Conservation (phyloP, 2,888 invertebrate genomes). For the Amiota minor region DNA sequence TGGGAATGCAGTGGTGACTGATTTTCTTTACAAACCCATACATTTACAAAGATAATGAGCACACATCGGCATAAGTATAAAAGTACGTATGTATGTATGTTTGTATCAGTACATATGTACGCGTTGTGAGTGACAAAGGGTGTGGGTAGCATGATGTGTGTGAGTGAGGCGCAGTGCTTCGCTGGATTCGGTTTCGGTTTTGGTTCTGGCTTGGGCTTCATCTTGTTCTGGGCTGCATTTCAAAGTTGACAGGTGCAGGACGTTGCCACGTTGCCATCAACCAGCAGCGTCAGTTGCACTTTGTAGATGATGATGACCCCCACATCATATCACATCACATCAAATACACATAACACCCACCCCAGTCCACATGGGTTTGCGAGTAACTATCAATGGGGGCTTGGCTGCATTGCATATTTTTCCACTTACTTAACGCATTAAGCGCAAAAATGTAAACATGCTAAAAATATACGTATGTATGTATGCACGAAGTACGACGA, state of each 20-base stretch:
- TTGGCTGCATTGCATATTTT: slow-evolving; percentile 51
- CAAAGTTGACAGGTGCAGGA: slow-evolving; percentile 14
- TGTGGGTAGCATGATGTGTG: slow-evolving; percentile 37
- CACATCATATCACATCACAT: neutral
- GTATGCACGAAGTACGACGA: neutral
- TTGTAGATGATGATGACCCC: neutral
- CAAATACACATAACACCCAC: neutral
- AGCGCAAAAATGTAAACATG: slow-evolving; percentile 34
- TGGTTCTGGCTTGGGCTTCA: neutral
- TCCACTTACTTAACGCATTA: slow-evolving; percentile 63
- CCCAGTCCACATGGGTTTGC: neutral
- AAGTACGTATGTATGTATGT: slow-evolving; percentile 33
- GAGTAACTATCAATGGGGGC: neutral
- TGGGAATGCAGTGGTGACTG: neutral
- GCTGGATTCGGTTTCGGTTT: neutral
- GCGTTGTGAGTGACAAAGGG: slow-evolving; percentile 40
- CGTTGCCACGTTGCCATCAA: slow-evolving; percentile 1
- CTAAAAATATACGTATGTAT: slow-evolving; percentile 30
- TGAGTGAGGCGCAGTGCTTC: slow-evolving; percentile 21
- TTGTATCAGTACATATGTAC: neutral
- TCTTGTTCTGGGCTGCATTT: neutral
- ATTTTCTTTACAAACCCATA: slow-evolving; percentile 34
- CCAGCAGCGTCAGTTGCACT: slow-evolving; percentile 10
- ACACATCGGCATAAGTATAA: slow-evolving; percentile 43
- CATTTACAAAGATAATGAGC: slow-evolving; percentile 53